phyloP scores from a whole-genome alignment of 2,888 invertebrate species.

The Parapristionchus giblindavisi region DNA sequence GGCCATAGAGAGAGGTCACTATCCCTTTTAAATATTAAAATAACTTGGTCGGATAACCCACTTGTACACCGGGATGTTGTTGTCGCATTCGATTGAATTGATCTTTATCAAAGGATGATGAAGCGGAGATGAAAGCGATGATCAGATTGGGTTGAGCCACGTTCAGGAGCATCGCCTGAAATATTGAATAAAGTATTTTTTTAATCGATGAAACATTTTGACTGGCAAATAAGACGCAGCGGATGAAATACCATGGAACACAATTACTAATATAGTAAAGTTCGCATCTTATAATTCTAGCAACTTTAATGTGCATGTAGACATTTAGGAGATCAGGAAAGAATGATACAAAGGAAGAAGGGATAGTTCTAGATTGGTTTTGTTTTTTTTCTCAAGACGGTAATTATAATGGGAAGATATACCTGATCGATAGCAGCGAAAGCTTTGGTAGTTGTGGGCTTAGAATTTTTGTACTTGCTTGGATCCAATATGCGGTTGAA shows the following conservation, averaged over 20 bases:
- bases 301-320: too few species aligned
- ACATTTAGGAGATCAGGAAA: too few species aligned
- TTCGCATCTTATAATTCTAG: too few species aligned
- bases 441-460: constrained; percentile 1
- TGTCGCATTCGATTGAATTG: constrained; percentile 5
- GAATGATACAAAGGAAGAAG: too few species aligned
- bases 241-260: too few species aligned
- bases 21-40: too few species aligned
- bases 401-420: not conserved
- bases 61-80: constrained; percentile 29
- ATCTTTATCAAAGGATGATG: constrained; percentile 6
- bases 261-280: too few species aligned
- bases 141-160: constrained; percentile 28
- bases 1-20: too few species aligned
- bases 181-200: too few species aligned
- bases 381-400: not conserved
- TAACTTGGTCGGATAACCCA: too few species aligned
- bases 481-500: constrained; percentile 12
- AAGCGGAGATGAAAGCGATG: constrained; percentile 31
- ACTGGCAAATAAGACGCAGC: too few species aligned
- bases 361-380: too few species aligned
- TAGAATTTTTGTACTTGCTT: not conserved
- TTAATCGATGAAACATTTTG: not conserved
- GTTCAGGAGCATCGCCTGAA: constrained; percentile 31
- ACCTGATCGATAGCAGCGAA: constrained; percentile 30